phyloP scores from a whole-genome alignment of 2,888 invertebrate genomes.

The Ectemnius cavifrons region DNA sequence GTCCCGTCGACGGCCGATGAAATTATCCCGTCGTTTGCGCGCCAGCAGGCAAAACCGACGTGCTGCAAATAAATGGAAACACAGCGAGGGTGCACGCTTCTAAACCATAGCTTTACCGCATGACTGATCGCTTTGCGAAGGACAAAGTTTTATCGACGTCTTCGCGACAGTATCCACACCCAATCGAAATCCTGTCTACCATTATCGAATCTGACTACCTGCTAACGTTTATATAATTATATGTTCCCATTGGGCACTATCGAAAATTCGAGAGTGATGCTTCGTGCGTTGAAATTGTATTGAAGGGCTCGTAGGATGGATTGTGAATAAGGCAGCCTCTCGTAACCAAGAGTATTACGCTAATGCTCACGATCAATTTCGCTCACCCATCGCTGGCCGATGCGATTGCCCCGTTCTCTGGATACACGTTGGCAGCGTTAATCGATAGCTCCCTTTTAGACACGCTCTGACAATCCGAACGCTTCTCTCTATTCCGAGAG shows the following conservation, averaged over 20 bases:
- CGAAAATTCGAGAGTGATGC: background rate
- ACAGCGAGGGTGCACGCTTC: slow-evolving; percentile 26
- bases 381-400: slow-evolving; percentile 22
- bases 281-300: no score
- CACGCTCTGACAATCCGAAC: slow-evolving; percentile 40
- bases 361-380: slow-evolving; percentile 56
- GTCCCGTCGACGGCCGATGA: slow-evolving; percentile 8
- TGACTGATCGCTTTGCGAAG: slow-evolving; percentile 30
- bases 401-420: slow-evolving; percentile 15
- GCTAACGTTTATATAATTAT: background rate
- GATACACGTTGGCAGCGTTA: slow-evolving; percentile 34
- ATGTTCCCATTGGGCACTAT: background rate
- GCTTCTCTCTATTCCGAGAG: slow-evolving; percentile 45
- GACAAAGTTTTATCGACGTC: slow-evolving; percentile 41
- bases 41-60: slow-evolving; percentile 13
- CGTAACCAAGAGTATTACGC: slow-evolving; percentile 27
- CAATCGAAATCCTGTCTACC: background rate
- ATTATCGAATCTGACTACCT: no score
- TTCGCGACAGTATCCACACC: slow-evolving; percentile 7
- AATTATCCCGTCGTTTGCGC: slow-evolving; percentile 34
- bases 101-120: slow-evolving; percentile 49
- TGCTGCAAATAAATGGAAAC: slow-evolving; percentile 23
- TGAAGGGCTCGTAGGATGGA: background rate
- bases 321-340: slow-evolving; percentile 6
- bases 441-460: slow-evolving; percentile 56